phyloP scores from a whole-genome alignment of 2,888 invertebrate genomes.

The Penaeus monodon region DNA sequence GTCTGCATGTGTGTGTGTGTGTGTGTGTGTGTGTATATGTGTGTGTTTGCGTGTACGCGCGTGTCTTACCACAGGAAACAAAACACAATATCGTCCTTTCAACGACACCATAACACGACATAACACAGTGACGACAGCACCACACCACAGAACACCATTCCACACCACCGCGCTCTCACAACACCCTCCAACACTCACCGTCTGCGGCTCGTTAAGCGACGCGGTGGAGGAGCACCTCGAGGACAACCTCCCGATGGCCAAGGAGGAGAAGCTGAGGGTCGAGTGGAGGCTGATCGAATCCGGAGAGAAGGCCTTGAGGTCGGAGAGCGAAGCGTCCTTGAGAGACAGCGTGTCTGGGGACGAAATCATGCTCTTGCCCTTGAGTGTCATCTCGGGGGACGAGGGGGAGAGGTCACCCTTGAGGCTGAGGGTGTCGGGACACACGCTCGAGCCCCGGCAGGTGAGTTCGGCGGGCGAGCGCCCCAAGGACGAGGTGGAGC shows the following conservation, averaged over 20 bases:
- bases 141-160: background rate
- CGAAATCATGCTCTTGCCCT: background rate
- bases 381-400: conserved; percentile 39
- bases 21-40: too few relatives aligned
- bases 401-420: conserved; percentile 43
- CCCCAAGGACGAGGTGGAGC: conserved; percentile 55
- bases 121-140: background rate
- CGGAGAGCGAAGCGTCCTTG: conserved; percentile 22
- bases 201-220: conserved; percentile 33
- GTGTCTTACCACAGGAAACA: too few relatives aligned
- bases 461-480: conserved; percentile 37
- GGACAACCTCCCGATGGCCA: conserved; percentile 47
- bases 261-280: conserved; percentile 46
- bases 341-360: conserved; percentile 42
- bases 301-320: conserved; percentile 29
- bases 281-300: conserved; percentile 51
- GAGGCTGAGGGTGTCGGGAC: conserved; percentile 42
- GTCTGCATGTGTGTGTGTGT: too few relatives aligned
- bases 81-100: too few relatives aligned
- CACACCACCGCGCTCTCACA: background rate
- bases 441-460: conserved; percentile 46
- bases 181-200: conserved; percentile 31
- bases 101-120: too few relatives aligned
- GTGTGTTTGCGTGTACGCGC: too few relatives aligned
- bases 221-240: conserved; percentile 48